Base-by-base conservation (phyloP, 2,888 invertebrate species). In the Euproctis similis region DNA sequence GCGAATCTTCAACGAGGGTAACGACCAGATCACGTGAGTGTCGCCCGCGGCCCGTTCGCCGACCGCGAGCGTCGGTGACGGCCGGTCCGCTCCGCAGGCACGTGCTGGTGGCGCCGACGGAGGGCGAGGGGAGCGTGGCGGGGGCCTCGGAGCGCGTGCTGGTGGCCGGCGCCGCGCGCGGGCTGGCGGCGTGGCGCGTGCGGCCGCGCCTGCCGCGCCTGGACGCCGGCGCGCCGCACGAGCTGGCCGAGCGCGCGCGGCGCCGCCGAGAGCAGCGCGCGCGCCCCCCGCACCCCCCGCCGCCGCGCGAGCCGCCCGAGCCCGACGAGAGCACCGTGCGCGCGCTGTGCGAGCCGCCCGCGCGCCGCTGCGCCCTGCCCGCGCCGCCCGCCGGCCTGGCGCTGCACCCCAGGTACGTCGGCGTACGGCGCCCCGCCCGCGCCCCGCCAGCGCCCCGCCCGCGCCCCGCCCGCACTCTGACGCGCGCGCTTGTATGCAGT, bases 1-100 rank as follows among this genome's bases (percentile, higher is more conserved):
- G 12, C 62, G 69, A 18, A 46, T 80, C 18, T 78, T 58, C 58
- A 74, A 77, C 50, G 80, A 77, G 33, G 59, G 58, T 10, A 44
- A 56, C 18, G 60, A 63, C 2, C 60, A 61, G 24, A 42, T 76
- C 32, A 58, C 76, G 78, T 80, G 47, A 69, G 51, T 62, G 8
- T 1, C 53, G 35, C 36, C 34, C 5, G 11, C 22, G 22, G 4
- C 6, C 31, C 19, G 35, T 60, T 33, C 28, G 43, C 36, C 7
- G 28, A 40, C 55, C 70, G 54, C 32, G 43, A 6, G 8, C 9
- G 66, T 61, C 46, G 65, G 1, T 28, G 67, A 69, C 52, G 47
- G n/a, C 47, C 44, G 26, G 59, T 58, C 2, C 20, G 3, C 16
- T 21, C 13, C 12, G 29, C 26, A 33, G 32, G 4, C 8, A 55